These are phyloP conservation scores for Erannis defoliaria DNA, from an alignment of 2,888 invertebrate species.

Conservation along the genomic window DNA sequence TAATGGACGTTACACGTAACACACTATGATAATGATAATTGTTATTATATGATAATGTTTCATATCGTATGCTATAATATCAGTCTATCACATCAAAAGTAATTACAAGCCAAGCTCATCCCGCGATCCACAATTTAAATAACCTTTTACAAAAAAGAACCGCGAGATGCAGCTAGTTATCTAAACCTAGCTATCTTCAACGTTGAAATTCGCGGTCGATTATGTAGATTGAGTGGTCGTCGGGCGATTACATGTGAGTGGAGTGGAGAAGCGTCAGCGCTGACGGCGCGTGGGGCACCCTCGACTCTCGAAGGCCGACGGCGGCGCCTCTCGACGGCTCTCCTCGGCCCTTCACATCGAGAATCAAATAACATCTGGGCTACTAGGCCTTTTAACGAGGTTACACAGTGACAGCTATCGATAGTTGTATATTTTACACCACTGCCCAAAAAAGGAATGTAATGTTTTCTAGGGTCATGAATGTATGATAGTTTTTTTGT, in stretches of 20 bases:
- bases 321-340: slow-evolving; percentile 33
- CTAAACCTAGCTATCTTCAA: neutral
- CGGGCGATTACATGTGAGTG: slow-evolving; percentile 57
- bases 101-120: no score
- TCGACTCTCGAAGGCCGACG: slow-evolving; percentile 38
- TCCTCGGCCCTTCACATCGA: slow-evolving; percentile 41
- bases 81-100: no score
- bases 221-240: slow-evolving; percentile 42
- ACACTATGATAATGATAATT: no score
- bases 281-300: slow-evolving; percentile 50
- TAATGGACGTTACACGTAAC: no score
- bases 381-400: slow-evolving; percentile 38
- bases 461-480: no score
- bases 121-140: no score
- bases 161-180: neutral
- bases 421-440: slow-evolving; percentile 22
- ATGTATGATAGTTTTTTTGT: no score
- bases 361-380: slow-evolving; percentile 47
- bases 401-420: slow-evolving; percentile 6
- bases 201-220: slow-evolving; percentile 37
- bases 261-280: slow-evolving; percentile 40
- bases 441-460: no score
- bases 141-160: no score
- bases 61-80: no score
- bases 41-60: no score